Conservation (phyloP, 2,888 invertebrate species). For the Eumerus sabulonum region DNA sequence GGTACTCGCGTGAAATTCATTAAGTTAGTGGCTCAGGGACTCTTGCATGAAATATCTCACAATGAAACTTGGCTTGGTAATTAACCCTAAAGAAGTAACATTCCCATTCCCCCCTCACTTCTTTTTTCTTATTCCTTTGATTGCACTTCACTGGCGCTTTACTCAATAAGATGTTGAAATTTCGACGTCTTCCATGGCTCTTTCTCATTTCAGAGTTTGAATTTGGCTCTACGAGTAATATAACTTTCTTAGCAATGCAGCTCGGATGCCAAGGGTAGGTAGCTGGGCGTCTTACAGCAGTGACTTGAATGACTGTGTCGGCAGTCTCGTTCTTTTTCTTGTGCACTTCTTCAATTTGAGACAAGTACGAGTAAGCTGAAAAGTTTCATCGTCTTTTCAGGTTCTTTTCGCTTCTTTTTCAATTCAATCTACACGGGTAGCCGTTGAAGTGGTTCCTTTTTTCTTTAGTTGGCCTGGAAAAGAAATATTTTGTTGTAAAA, state of each 20-base stretch:
- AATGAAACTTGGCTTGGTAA: constrained; percentile 55
- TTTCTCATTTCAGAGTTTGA: background rate
- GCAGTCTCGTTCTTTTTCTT: too few species aligned
- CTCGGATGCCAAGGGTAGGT: background rate
- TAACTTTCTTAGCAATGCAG: constrained; percentile 21
- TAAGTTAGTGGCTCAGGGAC: constrained; percentile 12
- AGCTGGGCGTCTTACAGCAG: background rate
- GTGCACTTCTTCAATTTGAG: constrained; percentile 54
- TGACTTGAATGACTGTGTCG: too few species aligned
- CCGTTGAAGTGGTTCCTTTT: too few species aligned
- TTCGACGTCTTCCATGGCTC: background rate
- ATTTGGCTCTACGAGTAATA: background rate
- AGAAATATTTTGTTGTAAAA: constrained; percentile 22
- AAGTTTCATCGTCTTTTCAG: constrained; percentile 59
- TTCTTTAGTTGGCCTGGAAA: constrained; percentile 15
- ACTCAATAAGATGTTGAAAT: constrained; percentile 47
- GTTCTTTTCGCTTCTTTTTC: constrained; percentile 47
- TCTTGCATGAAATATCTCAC: constrained; percentile 26
- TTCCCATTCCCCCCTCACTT: constrained; percentile 21
- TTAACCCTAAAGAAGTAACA: constrained; percentile 60
- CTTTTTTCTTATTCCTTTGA: constrained; percentile 36
- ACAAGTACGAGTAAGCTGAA: constrained; percentile 65
- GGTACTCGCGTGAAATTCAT: constrained; percentile 16
- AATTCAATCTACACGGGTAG: too few species aligned
- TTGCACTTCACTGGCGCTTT: constrained; percentile 47